Base-by-base conservation (phyloP, 2,888 invertebrate species). In the Drosophila eohydei region DNA sequence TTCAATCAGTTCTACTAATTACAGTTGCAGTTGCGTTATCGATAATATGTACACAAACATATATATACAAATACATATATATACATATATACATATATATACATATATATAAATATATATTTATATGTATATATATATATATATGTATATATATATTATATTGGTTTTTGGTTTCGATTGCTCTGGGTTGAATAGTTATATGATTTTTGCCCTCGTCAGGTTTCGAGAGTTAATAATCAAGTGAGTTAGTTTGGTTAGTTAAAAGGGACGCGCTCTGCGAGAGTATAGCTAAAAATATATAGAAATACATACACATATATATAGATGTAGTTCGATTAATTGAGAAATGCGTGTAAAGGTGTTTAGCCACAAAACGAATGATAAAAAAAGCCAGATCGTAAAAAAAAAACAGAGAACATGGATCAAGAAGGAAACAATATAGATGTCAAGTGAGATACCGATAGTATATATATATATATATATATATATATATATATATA, bases 211-310 rank as follows among this genome's bases (percentile, higher is more conserved):
- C 50, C 59, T 74, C 55, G 64, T 57, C 60, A 48, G 51, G 69
- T 75, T 16, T 50, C 51, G 71, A 32, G 56, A 48, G 41, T 68
- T 72, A 46, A 48, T 30, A 65, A 52, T 65, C 48, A 43, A 57
- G 38, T 73, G 65, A 55, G 54, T 71, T 71, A 72, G 56, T 69
- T 56, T 60, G 48, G 43, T 43, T 62, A 75, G 69, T 74, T 62
- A 65, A 74, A 78, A 78, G 74, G 78, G 71, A 67, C 75, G 80
- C 78, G 81, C 81, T 77, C 91, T 90, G 91, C 76, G 88, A 91
- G 76, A 81, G 83, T 83, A 88, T 81, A 90, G 83, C 92, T 91
- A 91, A 86, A 91, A 91, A 85, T 89, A 91, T 88, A 91, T 81
- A 90, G 76, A 87, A 65, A 74, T 69, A 60, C 65, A 73, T 46